Evolutionary conservation across 2,797 vertebrate species (phyloP).

Genomic region (Mormyrus proboscirostris): DNA sequence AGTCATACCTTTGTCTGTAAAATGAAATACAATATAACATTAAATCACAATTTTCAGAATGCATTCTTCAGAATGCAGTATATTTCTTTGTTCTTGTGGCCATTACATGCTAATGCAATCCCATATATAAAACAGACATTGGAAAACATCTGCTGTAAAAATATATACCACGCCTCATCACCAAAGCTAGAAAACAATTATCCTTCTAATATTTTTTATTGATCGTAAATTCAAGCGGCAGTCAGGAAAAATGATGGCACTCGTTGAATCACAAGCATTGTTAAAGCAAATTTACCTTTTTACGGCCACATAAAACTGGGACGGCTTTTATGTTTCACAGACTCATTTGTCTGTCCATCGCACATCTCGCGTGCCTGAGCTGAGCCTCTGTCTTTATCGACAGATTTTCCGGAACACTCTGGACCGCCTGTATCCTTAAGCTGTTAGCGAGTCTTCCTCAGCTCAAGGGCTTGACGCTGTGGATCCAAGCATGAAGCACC

Average conservation of each 20-base stretch:
- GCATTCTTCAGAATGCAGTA: background rate
- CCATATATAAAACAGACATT: background rate
- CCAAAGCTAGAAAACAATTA: conserved; percentile 4
- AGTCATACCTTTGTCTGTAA: background rate
- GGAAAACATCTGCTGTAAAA: background rate
- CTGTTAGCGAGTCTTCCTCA: background rate
- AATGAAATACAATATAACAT: background rate
- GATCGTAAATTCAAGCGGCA: background rate
- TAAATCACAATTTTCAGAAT: background rate
- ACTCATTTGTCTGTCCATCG: background rate
- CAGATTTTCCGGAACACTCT: background rate
- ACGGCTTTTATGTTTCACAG: background rate
- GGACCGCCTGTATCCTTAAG: background rate
- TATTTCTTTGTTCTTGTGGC: background rate
- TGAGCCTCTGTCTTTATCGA: background rate
- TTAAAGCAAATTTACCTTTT: conserved; percentile 2
- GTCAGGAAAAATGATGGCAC: background rate
- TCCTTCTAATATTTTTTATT: conserved; percentile 9
- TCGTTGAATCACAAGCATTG: background rate
- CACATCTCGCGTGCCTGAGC: background rate
- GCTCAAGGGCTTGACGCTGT: background rate
- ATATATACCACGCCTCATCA: background rate
- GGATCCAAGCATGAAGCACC: background rate
- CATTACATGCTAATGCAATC: background rate
- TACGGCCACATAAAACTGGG: background rate